These are phyloP conservation scores for Gallirallus australis DNA, from an alignment of 2,797 vertebrate genomes.

Conservation along the genomic window DNA sequence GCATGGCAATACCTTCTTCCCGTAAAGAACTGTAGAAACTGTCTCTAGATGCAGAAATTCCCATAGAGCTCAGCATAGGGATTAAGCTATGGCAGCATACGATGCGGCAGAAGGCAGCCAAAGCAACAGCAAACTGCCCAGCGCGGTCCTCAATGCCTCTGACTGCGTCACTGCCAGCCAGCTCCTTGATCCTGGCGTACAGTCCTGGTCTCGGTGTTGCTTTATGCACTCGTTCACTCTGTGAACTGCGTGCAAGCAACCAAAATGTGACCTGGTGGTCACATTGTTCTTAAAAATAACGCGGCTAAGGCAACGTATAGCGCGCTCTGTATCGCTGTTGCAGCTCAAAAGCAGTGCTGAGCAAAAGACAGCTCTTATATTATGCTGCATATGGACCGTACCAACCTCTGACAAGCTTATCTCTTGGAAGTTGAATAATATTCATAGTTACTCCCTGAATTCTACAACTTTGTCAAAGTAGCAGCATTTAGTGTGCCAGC, in stretches of 20 bases:
- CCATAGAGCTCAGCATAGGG: background rate
- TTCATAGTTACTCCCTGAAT: background rate
- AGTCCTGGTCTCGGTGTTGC: background rate
- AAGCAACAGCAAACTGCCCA: background rate
- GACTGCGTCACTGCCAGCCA: background rate
- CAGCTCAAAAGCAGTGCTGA: background rate
- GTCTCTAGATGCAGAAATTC: background rate
- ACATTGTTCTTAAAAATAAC: conserved; percentile 42
- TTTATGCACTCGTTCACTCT: background rate
- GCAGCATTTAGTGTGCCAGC: background rate
- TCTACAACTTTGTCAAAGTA: background rate
- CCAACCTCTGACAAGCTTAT: background rate
- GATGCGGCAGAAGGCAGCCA: background rate
- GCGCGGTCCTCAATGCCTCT: background rate
- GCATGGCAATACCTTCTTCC: background rate
- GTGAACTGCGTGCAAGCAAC: background rate
- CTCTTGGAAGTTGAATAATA: background rate
- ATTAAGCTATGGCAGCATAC: background rate
- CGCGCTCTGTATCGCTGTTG: background rate
- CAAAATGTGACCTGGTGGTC: background rate
- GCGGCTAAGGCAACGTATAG: background rate
- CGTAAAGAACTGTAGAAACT: background rate
- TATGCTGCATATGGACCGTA: background rate
- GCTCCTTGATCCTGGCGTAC: rapidly evolving
- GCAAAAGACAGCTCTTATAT: conserved; percentile 15